Conservation (phyloP, 2,113 vertebrate genomes). For the Romanogobio albipinnatus region DNA sequence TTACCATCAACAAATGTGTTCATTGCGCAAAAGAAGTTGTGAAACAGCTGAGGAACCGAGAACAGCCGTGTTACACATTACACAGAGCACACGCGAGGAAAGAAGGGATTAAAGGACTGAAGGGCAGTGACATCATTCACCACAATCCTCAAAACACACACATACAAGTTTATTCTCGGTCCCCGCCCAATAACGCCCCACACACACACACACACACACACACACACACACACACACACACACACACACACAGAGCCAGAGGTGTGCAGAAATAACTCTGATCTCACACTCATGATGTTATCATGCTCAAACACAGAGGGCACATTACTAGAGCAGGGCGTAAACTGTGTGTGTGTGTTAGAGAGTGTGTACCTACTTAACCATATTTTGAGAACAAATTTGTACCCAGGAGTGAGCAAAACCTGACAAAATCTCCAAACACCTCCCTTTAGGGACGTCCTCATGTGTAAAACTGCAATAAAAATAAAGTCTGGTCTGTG, state of each 20-base stretch:
- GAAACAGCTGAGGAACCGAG: not conserved
- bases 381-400: too few relatives aligned
- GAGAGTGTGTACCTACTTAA: too few relatives aligned
- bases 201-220: slow-evolving; percentile 65
- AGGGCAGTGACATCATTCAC: slow-evolving; percentile 49
- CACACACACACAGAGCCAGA: slow-evolving; percentile 54
- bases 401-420: too few relatives aligned
- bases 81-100: not conserved
- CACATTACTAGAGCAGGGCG: not conserved
- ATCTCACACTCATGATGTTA: slow-evolving; percentile 17
- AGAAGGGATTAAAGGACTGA: not conserved
- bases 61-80: not conserved
- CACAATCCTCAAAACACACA: slow-evolving; percentile 48
- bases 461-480: too few relatives aligned
- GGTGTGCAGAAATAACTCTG: slow-evolving; percentile 4
- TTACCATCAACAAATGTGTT: not conserved
- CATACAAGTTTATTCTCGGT: slow-evolving; percentile 32
- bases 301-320: not conserved
- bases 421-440: too few relatives aligned
- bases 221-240: slow-evolving; percentile 48
- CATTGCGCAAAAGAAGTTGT: not conserved
- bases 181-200: slow-evolving; percentile 43
- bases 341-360: not conserved
- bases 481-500: too few relatives aligned
- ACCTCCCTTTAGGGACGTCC: too few relatives aligned